Evolutionary conservation across 2,888 invertebrate genomes (phyloP), one percentile per base, ranked within the genome.

Genomic region (Acronicta alni): DNA sequence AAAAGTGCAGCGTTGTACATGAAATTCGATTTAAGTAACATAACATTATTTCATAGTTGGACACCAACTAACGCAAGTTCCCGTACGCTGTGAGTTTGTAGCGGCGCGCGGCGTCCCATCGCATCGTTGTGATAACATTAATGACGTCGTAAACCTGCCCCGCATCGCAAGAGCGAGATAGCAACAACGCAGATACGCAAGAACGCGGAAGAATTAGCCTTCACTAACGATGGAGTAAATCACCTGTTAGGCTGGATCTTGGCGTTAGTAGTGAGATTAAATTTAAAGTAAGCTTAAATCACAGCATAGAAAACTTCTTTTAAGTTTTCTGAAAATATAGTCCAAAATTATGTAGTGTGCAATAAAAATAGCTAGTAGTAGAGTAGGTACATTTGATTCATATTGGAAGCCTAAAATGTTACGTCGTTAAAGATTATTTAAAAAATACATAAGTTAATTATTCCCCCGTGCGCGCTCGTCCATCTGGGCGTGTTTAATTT

Each of bases 191-290:
- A 82, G 88, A 86, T 87, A 89, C 80, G 80, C 80, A 73, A 87
- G 91, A 91, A 92, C 88, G 92, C 92, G 92, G 93, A 92, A 92
- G 92, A 91, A 91, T 91, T 92, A 92, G 89, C 87, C 74, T 75
- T 77, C 81, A 76, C 88, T 90, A 91, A 91, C 91, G 89, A 89
- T 78, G 87, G 79, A 88, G 90, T 92, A 92, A 91, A 91, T 92
- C 90, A 91, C 91, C 83, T 85, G 88, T 80, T 83, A 82, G 82
- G 76, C 79, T 82, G 79, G 80, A 77, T 78, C 82, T 82, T 81
- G 84, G 62, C 81, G 83, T 85, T 84, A 84, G 79, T 82, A 72
- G 77, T 67, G 67, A 84, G 89, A 90, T 90, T 88, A 88, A 86
- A 85, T 85, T 86, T 86, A 83, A 85, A 85, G 75, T 81, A 80